Evolutionary conservation across 1,140 invertebrate species (phyloP), one percentile per base, ranked within the genome.

Genomic region (Sarcophaga bullata): DNA sequence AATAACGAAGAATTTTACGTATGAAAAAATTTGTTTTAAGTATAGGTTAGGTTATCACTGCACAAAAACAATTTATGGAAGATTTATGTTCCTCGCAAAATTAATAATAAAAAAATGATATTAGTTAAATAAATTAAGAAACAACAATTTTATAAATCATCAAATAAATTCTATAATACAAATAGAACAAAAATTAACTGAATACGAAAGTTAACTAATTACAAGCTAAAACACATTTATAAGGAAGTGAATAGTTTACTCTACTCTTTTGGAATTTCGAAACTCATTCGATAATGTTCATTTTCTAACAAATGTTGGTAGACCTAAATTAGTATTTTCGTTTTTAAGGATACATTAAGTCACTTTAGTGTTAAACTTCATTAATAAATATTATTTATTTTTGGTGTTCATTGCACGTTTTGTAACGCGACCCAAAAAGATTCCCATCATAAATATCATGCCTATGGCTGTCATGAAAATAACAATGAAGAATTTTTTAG

Each of bases 351-450:
- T 68, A 68, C 15, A 68, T 78, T 80, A 58, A 80, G 80, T 80
- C 80, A 80, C 80, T 80, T 54, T 52, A 62, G 19, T 46, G 13
- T 80, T 37, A 47, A 10, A 80, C 49, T 50, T 52, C n/a, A 25
- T 81, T 81, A 46, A 68, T 50, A 62, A 68, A 50, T 81, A 73
- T 78, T 89, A 89, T 88, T 89, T 89, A 86, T 89, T 94, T 89
- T 95, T 95, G 89, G 93, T 91, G 81, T 92, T 91, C 88, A 92
- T 92, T 85, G 94, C 93, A 87, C 94, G 92, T 87, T 95, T 94
- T 6, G 95, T 95, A 46, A 95, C 92, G 84, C 95, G 91, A 1
- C 96, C 96, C 89, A 95, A 96, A 84, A 96, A 95, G 81, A 97
- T 90, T 72, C 96, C 96, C 37, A 93, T 91, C 11, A 96, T 92